Base-by-base conservation (phyloP, 2,888 invertebrate species). In the Coecobrya sp. region DNA sequence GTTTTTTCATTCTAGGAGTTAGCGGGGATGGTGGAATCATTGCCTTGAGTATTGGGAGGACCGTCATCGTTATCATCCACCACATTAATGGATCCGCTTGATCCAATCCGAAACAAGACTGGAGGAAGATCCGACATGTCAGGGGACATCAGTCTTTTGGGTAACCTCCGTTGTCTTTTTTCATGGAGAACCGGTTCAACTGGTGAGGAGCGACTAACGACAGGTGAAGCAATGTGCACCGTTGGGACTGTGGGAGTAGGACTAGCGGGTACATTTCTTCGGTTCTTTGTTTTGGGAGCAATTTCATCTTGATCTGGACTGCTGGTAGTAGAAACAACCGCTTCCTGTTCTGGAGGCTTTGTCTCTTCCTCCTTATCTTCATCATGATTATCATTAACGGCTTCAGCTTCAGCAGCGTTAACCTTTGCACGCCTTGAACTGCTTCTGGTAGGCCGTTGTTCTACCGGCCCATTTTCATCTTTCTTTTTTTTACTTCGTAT, bases 91-190 rank as follows among this genome's bases (percentile, higher is more conserved):
- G 45, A 42, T 22, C 45, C 73, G 22, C 8, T 2, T 1, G 45
- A 45, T 11, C 1, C 10, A 22, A 73, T 73, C 0, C 45, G 73
- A 73, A 42, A 22, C 42, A 73, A 73, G 1, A 45, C 22, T 73
- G 73, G 73, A 45, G 73, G 73, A 22, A 45, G n/a, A 8, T 73
- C 73, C 2, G 10, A 19, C 45, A 42, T 25, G 4, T 45, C 73
- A 8, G 73, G 45, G n/a, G 73, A 45, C 73, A 73, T 22, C 5
- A 73, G 22, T 42, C 73, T 25, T 45, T 73, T 73, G 19, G 73
- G 45, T 11, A 73, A 22, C 13, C n/a, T 68, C n/a, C 73, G 42
- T 22, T 42, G 73, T 45, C 42, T 3, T 73, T 73, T 68, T 68
- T 68, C 68, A 0, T 30, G 30, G 10, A 36, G 22, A 22, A 45